Base-by-base conservation (phyloP, 1,140 invertebrate genomes). In the Chymomyza costata region DNA sequence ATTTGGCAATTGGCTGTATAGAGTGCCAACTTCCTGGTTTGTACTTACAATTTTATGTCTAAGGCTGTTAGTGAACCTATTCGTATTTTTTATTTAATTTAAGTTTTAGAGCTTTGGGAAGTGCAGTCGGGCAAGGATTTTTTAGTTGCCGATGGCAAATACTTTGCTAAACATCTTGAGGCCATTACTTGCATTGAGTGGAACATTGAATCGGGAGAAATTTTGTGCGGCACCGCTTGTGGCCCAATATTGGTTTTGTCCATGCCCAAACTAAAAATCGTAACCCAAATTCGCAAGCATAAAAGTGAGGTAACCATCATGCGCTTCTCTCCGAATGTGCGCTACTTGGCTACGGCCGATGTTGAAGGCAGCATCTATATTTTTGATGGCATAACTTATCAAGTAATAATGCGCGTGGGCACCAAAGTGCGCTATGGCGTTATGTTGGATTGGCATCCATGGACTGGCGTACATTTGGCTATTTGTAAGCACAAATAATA, bases 381-480 rank as follows among this genome's bases (percentile, higher is more conserved):
- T 31, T 76, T 62, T 16, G 64, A 65, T 62, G 61, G 62, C 7
- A 43, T 10, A 5, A 25, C 13, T 2, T 76, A 58, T 18, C 44
- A 43, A 13, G 46, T 55, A 1, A 13, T 71, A 0, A 15, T 65
- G 2, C 49, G 46, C 1, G 21, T 68, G 13, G 13, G 18, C 8
- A 34, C 52, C 49, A 56, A 37, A 15, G 43, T 52, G 0, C 30
- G 25, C 5, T 28, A 37, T 1, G 15, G 21, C n/a, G 48, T 67
- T 10, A 11, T 59, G 8, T 76, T 85, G 7, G 83, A 85, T 34
- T 85, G 83, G 83, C 83, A 85, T 60, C 83, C 83, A 2, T 85
- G 83, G 83, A 74, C 74, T 1, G 61, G 58, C 3, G 62, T 56
- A 6, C 83, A 85, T 18, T 48, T 85, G 30, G 69, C 58, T 1